These are phyloP conservation scores for Leptodactylus fuscus DNA, from an alignment of 2,113 vertebrate genomes.

Conservation along the genomic window DNA sequence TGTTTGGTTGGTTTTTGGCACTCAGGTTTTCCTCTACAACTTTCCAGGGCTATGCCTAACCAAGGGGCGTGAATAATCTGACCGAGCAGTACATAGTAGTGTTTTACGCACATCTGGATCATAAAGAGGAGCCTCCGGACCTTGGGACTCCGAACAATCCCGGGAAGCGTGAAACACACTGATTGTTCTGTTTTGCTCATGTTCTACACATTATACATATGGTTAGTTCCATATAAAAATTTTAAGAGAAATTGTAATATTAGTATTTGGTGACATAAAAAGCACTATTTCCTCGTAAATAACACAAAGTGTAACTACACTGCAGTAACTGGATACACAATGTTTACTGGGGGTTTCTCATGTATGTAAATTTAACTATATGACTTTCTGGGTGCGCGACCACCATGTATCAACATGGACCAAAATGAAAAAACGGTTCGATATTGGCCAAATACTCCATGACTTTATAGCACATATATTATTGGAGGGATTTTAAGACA, in stretches of 20 bases:
- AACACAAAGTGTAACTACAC: not conserved
- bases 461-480: no score
- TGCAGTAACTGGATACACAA: not conserved
- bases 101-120: constrained; percentile 35
- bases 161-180: constrained; percentile 9
- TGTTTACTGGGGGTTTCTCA: not conserved
- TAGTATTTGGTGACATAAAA: not conserved
- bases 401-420: no score
- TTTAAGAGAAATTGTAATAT: not conserved
- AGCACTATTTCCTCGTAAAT: not conserved
- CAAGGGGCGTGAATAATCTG: constrained; percentile 1
- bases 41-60: constrained; percentile 14
- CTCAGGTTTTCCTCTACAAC: constrained; percentile 35
- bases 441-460: no score
- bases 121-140: constrained; percentile 21
- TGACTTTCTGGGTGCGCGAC: no score
- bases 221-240: not conserved
- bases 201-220: not conserved
- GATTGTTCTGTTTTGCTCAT: constrained; percentile 2
- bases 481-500: no score
- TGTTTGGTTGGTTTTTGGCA: constrained; percentile 29
- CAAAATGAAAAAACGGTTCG: no score
- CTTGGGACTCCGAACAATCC: constrained; percentile 7
- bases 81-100: not conserved
- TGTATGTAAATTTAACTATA: not conserved